Evolutionary conservation across 2,888 invertebrate species (phyloP).

Genomic region (Listrodromus nycthemerus): DNA sequence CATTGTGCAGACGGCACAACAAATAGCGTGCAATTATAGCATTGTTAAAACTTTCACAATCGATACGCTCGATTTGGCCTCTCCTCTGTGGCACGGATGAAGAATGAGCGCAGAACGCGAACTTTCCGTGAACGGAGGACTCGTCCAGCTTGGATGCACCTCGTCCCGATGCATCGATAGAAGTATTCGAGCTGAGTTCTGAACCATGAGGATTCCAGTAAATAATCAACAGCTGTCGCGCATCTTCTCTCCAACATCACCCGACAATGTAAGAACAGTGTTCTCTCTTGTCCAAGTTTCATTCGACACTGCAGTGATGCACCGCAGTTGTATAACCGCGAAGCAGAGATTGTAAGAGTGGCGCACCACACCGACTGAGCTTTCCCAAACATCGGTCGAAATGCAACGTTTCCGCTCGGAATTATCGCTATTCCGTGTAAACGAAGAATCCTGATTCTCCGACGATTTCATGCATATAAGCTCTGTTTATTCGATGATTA

Average conservation of each 20-base stretch:
- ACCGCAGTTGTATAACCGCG: slow-evolving; percentile 30
- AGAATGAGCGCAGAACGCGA: slow-evolving; percentile 55
- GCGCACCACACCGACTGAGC: not conserved
- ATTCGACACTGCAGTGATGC: not conserved
- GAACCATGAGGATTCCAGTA: slow-evolving; percentile 40
- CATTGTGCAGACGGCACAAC: slow-evolving; percentile 67
- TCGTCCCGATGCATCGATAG: not conserved
- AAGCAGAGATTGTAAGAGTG: not conserved
- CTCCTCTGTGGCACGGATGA: slow-evolving; percentile 50
- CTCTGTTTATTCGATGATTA: slow-evolving; percentile 21
- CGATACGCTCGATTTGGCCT: slow-evolving; percentile 59
- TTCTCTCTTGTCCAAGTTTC: slow-evolving; percentile 14
- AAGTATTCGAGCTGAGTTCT: slow-evolving; percentile 17
- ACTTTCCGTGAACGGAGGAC: slow-evolving; percentile 27
- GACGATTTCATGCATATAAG: slow-evolving; percentile 47
- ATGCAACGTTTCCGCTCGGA: slow-evolving; percentile 26
- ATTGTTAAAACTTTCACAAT: slow-evolving; percentile 70
- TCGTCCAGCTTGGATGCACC: slow-evolving; percentile 12
- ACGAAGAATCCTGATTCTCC: slow-evolving; percentile 11
- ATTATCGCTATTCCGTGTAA: slow-evolving; percentile 50
- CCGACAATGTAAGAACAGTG: slow-evolving; percentile 51
- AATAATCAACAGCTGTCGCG: slow-evolving; percentile 39
- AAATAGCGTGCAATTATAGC: slow-evolving; percentile 76
- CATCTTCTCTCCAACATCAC: slow-evolving; percentile 39
- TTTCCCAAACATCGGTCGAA: not conserved